phyloP scores from a whole-genome alignment of 2,797 vertebrate species.

The Poecilia velifera region DNA sequence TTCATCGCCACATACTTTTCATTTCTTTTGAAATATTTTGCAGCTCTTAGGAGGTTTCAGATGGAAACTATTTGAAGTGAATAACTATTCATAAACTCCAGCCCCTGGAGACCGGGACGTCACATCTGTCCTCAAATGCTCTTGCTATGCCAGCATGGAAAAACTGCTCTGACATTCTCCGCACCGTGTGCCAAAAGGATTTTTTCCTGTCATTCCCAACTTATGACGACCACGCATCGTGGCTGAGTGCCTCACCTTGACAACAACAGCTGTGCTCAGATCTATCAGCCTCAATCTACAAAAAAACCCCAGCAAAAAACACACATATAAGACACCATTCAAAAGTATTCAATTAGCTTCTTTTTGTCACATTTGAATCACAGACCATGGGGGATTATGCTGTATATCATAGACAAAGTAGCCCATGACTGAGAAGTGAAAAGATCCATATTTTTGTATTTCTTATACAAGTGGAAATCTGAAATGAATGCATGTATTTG shows the following conservation, averaged over 20 bases:
- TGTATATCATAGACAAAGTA: neutral
- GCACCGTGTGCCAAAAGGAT: constrained; percentile 11
- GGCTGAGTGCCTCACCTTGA: constrained; percentile 8
- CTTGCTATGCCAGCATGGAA: constrained; percentile 24
- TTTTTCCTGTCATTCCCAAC: constrained; percentile 6
- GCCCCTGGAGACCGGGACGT: constrained; percentile 1
- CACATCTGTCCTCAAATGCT: constrained; percentile 5
- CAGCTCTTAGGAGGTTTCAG: constrained; percentile 29
- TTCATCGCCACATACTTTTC: constrained; percentile 24
- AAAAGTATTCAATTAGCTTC: neutral
- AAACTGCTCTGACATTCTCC: constrained; percentile 8
- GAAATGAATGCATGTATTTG: neutral
- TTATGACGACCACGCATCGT: neutral
- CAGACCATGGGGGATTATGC: neutral
- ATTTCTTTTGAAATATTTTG: constrained; percentile 9
- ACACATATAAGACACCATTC: neutral
- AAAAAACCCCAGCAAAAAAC: neutral
- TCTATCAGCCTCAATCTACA: neutral
- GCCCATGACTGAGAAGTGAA: neutral
- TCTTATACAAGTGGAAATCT: neutral
- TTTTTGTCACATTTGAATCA: neutral
- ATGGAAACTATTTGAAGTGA: neutral
- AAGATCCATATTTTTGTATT: neutral
- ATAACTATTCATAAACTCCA: constrained; percentile 11
- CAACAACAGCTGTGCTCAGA: constrained; percentile 14